These are phyloP conservation scores for Anastrepha ludens DNA, from an alignment of 1,140 invertebrate genomes.

Conservation along the genomic window DNA sequence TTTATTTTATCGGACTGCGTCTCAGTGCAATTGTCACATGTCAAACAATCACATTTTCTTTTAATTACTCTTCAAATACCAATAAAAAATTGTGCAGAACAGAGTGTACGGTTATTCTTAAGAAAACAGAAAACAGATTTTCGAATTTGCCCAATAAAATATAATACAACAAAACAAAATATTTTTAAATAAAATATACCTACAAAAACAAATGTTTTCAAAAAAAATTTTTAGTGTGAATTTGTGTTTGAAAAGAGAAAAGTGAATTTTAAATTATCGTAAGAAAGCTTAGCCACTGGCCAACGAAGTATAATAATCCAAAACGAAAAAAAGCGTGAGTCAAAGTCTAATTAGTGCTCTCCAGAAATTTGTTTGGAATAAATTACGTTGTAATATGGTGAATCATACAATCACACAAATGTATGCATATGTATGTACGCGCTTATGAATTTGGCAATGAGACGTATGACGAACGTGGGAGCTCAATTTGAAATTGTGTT, in stretches of 20 bases:
- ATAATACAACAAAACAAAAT: background rate
- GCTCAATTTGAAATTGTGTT: no score
- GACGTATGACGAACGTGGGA: no score
- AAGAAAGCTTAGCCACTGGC: background rate
- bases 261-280: slow-evolving; percentile 39
- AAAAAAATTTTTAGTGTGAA: background rate
- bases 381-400: background rate
- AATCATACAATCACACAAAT: background rate
- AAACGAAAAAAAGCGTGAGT: background rate
- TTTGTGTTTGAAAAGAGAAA: background rate
- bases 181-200: background rate
- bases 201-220: background rate
- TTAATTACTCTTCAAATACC: slow-evolving; percentile 20
- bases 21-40: slow-evolving; percentile 40
- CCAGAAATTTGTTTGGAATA: background rate
- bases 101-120: background rate
- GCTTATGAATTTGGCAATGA: no score
- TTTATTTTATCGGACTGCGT: slow-evolving; percentile 26
- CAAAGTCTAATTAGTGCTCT: background rate
- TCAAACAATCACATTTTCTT: slow-evolving; percentile 28
- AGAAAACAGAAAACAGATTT: background rate
- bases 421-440: no score
- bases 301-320: background rate
- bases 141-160: background rate
- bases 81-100: background rate